Evolutionary conservation across 2,888 invertebrate genomes (phyloP).

Genomic region (Halictus quadricinctus): DNA sequence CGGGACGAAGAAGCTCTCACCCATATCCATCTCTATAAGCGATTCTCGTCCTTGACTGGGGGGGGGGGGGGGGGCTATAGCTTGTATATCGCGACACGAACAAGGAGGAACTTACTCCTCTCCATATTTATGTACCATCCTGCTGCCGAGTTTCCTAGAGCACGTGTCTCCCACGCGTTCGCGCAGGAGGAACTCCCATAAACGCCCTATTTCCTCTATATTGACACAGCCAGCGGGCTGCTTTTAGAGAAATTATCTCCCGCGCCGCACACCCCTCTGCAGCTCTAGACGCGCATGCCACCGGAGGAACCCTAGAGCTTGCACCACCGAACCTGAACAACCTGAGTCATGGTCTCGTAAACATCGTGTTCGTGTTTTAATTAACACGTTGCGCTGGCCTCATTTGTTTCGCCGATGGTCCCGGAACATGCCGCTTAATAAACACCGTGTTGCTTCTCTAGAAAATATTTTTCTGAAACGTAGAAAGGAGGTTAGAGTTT

Average conservation of each 20-base stretch:
- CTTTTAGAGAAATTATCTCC: slow-evolving; percentile 17
- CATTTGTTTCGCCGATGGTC: not conserved
- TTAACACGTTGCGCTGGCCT: not conserved
- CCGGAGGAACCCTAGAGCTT: not conserved
- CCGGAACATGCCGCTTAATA: not conserved
- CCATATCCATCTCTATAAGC: slow-evolving; percentile 21
- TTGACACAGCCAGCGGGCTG: not conserved
- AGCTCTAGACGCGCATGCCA: not conserved
- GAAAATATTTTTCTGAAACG: not conserved
- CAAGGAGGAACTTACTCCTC: not conserved
- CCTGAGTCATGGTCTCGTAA: not conserved
- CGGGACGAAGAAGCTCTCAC: slow-evolving; percentile 15
- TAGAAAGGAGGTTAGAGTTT: not conserved
- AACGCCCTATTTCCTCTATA: slow-evolving; percentile 6
- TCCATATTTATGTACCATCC: slow-evolving; percentile 11
- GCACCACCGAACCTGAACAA: not conserved
- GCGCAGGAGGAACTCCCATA: slow-evolving; percentile 1
- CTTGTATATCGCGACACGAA: slow-evolving; percentile 7
- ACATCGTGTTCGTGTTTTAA: not conserved
- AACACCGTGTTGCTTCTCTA: not conserved
- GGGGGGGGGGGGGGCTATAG: not conserved
- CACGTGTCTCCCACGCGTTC: not conserved
- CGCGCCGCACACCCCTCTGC: not conserved
- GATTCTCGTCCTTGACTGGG: not conserved
- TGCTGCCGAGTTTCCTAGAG: not conserved